These are phyloP conservation scores for Cosmopolites sordidus DNA, from an alignment of 2,888 invertebrate genomes.

Conservation along the genomic window DNA sequence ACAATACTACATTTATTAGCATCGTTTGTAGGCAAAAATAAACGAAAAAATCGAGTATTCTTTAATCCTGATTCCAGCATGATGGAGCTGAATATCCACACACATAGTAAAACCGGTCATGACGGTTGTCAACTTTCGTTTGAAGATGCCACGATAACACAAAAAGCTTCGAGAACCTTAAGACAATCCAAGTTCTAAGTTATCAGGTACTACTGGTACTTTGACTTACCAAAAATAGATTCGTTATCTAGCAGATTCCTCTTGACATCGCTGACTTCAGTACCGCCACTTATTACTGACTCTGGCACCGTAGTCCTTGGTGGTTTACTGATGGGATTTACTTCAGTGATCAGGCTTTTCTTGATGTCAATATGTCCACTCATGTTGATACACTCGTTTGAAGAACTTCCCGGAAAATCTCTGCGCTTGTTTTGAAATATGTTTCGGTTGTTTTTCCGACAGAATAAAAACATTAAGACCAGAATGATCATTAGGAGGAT, in stretches of 20 bases:
- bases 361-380: constrained; percentile 79
- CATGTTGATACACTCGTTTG: constrained; percentile 62
- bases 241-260: constrained; percentile 76
- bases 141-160: no score
- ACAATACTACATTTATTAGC: no score
- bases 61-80: no score
- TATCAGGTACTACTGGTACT: no score
- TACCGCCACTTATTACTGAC: constrained; percentile 67
- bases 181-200: no score
- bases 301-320: constrained; percentile 73
- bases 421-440: constrained; percentile 36
- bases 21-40: no score
- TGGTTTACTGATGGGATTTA: constrained; percentile 81
- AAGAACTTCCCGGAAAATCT: constrained; percentile 39
- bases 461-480: constrained; percentile 45
- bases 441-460: constrained; percentile 36
- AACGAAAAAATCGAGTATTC: no score
- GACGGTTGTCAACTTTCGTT: no score
- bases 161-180: no score
- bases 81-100: no score
- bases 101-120: no score
- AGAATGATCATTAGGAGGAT: constrained; percentile 51
- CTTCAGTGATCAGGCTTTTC: constrained; percentile 77
- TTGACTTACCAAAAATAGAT: constrained; percentile 59
- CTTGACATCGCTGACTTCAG: constrained; percentile 79